Percentiles rank a stretch among this genome's conserved stretches.
Conservation (phyloP, 2,888 invertebrate species). For the Ypsolopha sequella region DNA sequence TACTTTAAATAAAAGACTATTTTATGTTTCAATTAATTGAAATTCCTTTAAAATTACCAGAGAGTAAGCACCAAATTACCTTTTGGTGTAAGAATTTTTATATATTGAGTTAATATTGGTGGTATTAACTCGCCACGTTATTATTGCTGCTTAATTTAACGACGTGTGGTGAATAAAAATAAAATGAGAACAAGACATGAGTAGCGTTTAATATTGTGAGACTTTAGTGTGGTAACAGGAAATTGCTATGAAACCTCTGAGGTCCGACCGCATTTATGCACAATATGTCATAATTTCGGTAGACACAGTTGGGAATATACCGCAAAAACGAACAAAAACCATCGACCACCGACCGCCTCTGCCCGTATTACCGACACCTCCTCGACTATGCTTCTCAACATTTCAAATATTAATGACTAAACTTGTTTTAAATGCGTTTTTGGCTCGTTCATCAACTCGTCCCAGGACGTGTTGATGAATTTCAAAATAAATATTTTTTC, state of each 20-base stretch:
- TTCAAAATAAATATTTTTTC: too few species aligned
- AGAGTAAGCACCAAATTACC: too few species aligned
- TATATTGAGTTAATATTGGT: too few species aligned
- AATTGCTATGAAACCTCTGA: conserved; percentile 8
- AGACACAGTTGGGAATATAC: conserved; percentile 13
- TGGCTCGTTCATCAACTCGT: too few species aligned
- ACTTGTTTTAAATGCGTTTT: too few species aligned
- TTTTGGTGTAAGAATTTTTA: too few species aligned
- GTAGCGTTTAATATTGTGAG: neutral
- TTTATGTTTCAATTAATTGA: too few species aligned
- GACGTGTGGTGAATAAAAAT: conserved; percentile 4
- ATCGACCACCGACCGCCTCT: conserved; percentile 18
- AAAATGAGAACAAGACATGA: conserved; percentile 3
- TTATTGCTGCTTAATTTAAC: conserved; percentile 1
- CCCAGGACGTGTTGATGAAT: too few species aligned
- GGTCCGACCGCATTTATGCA: conserved; percentile 7
- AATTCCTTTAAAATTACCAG: too few species aligned
- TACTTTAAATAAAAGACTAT: neutral
- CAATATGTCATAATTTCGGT: conserved; percentile 24
- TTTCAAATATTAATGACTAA: too few species aligned
- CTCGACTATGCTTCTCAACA: conserved; percentile 10
- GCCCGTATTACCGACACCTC: conserved; percentile 24
- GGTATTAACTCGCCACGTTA: neutral
- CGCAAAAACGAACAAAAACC: conserved; percentile 6
- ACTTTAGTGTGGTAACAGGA: conserved; percentile 20